Evolutionary conservation across 2,797 vertebrate species (phyloP), one percentile per base, ranked within the genome.

Genomic region (Artibeus jamaicensis): DNA sequence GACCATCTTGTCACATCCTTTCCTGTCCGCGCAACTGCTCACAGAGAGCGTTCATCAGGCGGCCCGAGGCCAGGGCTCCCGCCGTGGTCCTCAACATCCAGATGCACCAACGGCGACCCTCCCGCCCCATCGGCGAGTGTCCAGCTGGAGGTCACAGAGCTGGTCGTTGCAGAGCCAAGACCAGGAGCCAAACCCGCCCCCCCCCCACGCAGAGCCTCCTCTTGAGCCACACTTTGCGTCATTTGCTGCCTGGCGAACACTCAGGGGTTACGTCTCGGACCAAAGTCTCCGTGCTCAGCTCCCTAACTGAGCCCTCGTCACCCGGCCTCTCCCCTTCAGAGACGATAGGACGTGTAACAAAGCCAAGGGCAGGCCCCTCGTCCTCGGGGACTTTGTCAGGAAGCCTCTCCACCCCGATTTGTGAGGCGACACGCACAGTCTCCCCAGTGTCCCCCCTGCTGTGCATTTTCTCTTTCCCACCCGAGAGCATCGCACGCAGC

Each of bases 341-440:
- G 24, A 46, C 44, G 1, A n/a, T 10, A 50, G 22, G 9, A 22
- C 18, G 0, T 14, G 24, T 2, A 34, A 62, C 59, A 65, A 15
- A 65, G 59, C 59, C 29, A 65, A 14, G 6, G 0, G 0, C 34
- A 53, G 46, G 10, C 50, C 18, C 50, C n/a, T n/a, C 11, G 16
- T 15, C 34, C 1, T 32, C n/a, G 5, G 83, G 11, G 48, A 22
- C 65, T 0, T 24, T 6, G 26, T 7, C 62, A 3, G 0, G 6
- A 11, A 9, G 67, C 48, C 2, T 32, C 26, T n/a, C 79, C 6
- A 14, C 39, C 1, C 4, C 0, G 19, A 6, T 16, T 5, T 39
- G 4, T 0, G 1, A 21, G 26, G 34, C 9, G 5, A 12, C 4
- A n/a, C 0, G 2, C 29, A 16, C 39, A 9, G 5, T n/a, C 65